Evolutionary conservation across 2,797 vertebrate genomes (phyloP), one percentile per base, ranked within the genome.

Genomic region (Cossypha niveicapilla): DNA sequence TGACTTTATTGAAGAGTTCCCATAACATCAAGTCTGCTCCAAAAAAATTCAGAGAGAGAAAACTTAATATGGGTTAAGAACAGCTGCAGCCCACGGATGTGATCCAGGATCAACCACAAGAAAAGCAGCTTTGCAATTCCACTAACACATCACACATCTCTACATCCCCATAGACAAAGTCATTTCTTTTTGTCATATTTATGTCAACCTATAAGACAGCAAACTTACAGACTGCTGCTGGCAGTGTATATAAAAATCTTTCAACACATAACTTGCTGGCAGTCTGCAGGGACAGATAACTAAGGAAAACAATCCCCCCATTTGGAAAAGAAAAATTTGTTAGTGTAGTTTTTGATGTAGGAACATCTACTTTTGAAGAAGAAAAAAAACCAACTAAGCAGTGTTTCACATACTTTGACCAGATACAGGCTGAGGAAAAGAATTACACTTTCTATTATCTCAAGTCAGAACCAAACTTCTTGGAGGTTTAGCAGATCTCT

Each of bases 211-310:
- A 79, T 76, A 94, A 88, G 91, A 83, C 85, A 94, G 91, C 79
- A 92, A 94, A 96, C 88, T 96, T 79, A 94, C 61, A 82, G 86
- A 79, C 75, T 91, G 86, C 27, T 93, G 93, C 61, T 79, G 96
- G 91, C 90, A 94, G 80, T 0, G 17, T 37, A 94, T 21, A 42
- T 78, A 94, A 95, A 97, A 95, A 96, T 87, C 96, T 97, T 97
- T 97, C 96, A 97, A 94, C 96, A 95, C 94, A 92, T 94, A 79
- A 56, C 85, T 92, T 94, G 81, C 95, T 88, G 86, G 90, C 95
- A 96, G 89, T 96, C 96, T 94, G 93, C 50, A 88, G 94, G 95
- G 97, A 97, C 91, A 96, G 92, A 94, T 94, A 97, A 94, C 86
- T 91, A 94, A 96, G 73, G 65, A 95, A 95, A 87, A 95, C 78